A percentile compares a stretch with the other conserved stretches of the same genome.
phyloP scores from a whole-genome alignment of 1,140 invertebrate species.

The Forficula auricularia region DNA sequence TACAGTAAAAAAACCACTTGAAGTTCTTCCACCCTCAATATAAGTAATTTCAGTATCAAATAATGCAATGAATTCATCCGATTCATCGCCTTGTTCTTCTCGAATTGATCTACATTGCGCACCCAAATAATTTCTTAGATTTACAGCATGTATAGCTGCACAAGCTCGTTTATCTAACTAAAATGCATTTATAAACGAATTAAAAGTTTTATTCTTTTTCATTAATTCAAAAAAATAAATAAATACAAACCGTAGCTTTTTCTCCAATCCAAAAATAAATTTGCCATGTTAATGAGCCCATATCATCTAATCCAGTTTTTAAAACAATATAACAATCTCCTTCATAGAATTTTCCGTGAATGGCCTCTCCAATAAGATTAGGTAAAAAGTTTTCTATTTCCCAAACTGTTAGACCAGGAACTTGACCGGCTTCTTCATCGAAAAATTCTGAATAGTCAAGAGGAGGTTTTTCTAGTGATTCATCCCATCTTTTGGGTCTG shows the following conservation, averaged over 20 bases:
- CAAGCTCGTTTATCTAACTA: slow-evolving; percentile 94
- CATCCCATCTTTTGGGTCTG: slow-evolving; percentile 79
- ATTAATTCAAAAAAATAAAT: neutral
- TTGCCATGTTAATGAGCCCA: slow-evolving; percentile 73
- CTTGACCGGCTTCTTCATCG: slow-evolving; percentile 89
- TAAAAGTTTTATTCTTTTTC: slow-evolving; percentile 7
- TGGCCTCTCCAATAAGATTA: slow-evolving; percentile 75
- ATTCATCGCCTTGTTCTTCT: slow-evolving; percentile 93
- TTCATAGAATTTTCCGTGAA: slow-evolving; percentile 97
- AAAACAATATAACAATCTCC: slow-evolving; percentile 97
- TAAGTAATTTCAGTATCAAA: slow-evolving; percentile 89
- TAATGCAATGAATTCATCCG: slow-evolving; percentile 82
- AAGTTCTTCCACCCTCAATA: slow-evolving; percentile 89
- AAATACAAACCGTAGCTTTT: slow-evolving; percentile 63
- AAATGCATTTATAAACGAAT: slow-evolving; percentile 15
- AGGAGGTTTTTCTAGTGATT: slow-evolving; percentile 83
- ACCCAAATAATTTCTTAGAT: slow-evolving; percentile 87
- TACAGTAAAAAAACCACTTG: slow-evolving; percentile 93
- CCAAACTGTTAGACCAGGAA: slow-evolving; percentile 77
- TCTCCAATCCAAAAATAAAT: slow-evolving; percentile 99
- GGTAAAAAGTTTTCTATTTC: slow-evolving; percentile 99
- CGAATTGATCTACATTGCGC: slow-evolving; percentile 91
- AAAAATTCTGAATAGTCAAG: slow-evolving; percentile 99
- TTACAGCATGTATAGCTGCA: slow-evolving; percentile 97
- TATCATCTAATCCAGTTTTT: slow-evolving; percentile 76